Percentiles rank a stretch among this genome's conserved stretches.
Conservation (phyloP, 2,797 vertebrate species). For the Microchirus variegatus region DNA sequence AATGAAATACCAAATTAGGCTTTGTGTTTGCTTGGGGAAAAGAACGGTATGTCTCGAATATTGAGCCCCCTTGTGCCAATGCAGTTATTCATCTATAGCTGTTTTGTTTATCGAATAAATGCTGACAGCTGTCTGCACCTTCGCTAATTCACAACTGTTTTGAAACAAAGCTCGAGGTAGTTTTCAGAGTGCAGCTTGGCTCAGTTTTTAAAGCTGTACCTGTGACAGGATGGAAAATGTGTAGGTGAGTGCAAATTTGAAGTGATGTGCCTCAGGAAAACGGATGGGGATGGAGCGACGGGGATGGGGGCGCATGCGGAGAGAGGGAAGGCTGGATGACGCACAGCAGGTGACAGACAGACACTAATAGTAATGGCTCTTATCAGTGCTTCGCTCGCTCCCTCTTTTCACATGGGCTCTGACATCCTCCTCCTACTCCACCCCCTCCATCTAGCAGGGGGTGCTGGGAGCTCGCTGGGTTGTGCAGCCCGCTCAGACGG, state of each 20-base stretch:
- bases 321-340: constrained; percentile 75
- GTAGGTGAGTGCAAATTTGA: constrained; percentile 79
- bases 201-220: constrained; percentile 63
- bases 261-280: constrained; percentile 78
- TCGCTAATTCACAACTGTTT: constrained; percentile 74
- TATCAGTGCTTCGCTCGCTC: constrained; percentile 77
- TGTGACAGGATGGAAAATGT: constrained; percentile 78
- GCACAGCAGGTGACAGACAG: constrained; percentile 84
- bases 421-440: constrained; percentile 82
- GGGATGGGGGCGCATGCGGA: constrained; percentile 65
- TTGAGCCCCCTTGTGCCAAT: constrained; percentile 50
- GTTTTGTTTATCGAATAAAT: constrained; percentile 70
- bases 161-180: constrained; percentile 68
- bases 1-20: constrained; percentile 75
- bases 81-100: constrained; percentile 58
- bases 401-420: constrained; percentile 78
- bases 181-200: constrained; percentile 65
- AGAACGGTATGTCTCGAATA: constrained; percentile 49
- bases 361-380: constrained; percentile 85
- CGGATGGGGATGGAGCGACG: constrained; percentile 70
- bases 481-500: constrained; percentile 75
- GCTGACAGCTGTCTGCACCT: constrained; percentile 67
- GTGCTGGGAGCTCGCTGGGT: constrained; percentile 73
- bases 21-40: constrained; percentile 65
- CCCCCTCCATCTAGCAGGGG: constrained; percentile 78